phyloP scores from a whole-genome alignment of 2,113 vertebrate genomes.

The Forbesichthys papilliferus region DNA sequence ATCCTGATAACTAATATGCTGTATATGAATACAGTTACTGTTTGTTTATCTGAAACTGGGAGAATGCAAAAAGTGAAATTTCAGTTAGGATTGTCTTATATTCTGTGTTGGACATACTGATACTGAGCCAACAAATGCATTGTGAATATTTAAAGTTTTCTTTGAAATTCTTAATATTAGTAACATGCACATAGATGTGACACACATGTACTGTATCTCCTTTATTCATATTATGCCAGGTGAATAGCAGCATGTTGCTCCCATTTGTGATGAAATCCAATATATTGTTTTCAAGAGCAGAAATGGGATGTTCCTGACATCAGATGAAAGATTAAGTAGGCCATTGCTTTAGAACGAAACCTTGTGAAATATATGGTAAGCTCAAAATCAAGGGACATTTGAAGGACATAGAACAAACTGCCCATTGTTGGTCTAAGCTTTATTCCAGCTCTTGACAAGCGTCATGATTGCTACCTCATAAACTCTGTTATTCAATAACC shows the following conservation, averaged over 20 bases:
- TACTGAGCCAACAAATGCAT: no score
- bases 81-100: no score
- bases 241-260: neutral
- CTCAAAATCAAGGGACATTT: conserved; percentile 49
- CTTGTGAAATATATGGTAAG: conserved; percentile 62
- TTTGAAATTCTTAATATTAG: no score
- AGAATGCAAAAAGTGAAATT: neutral
- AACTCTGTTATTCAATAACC: conserved; percentile 77
- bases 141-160: no score
- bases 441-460: conserved; percentile 49
- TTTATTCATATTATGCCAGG: no score
- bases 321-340: conserved; percentile 41
- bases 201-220: neutral
- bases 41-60: no score
- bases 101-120: no score
- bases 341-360: conserved; percentile 38
- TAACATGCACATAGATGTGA: no score
- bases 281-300: conserved; percentile 6
- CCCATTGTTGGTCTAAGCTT: conserved; percentile 65
- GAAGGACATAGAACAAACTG: conserved; percentile 69
- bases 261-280: neutral
- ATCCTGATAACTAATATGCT: conserved; percentile 27
- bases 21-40: no score
- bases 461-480: conserved; percentile 70
- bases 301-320: neutral